These are phyloP conservation scores for Dendrocopos noguchii DNA, from an alignment of 2,113 vertebrate species.

Conservation along the genomic window DNA sequence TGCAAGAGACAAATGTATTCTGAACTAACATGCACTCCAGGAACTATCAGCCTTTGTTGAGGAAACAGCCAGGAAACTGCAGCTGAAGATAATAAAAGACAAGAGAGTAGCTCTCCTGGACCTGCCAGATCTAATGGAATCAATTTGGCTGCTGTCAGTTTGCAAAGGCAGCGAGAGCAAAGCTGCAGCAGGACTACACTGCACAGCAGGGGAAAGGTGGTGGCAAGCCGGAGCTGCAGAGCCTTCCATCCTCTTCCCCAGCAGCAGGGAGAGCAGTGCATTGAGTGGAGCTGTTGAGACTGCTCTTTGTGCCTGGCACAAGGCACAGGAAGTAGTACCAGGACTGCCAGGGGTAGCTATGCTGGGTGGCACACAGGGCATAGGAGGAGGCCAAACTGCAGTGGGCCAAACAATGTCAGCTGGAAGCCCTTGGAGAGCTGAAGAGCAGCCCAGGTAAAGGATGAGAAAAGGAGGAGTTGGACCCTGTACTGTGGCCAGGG, in stretches of 20 bases:
- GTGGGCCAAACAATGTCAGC: not conserved
- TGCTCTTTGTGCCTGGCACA: not conserved
- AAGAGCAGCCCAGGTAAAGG: not conserved
- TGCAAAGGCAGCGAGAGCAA: not conserved
- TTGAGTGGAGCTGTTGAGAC: not conserved
- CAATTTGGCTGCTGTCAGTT: not conserved
- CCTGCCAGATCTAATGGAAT: not conserved
- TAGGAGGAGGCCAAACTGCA: not conserved
- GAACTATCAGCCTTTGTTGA: not conserved
- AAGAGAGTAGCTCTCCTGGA: not conserved
- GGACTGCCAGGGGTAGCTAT: not conserved
- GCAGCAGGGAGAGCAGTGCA: not conserved
- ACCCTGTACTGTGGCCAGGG: fast-evolving
- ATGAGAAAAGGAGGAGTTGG: not conserved
- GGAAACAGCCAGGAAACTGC: not conserved
- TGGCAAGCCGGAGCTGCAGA: not conserved
- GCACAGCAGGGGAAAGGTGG: not conserved
- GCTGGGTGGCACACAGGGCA: not conserved
- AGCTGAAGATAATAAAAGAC: not conserved
- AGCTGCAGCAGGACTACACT: not conserved
- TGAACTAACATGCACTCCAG: not conserved
- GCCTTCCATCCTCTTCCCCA: not conserved
- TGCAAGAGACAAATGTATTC: not conserved
- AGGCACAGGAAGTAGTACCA: too few relatives aligned
- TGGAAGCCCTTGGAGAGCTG: not conserved